phyloP scores from a whole-genome alignment of 1,140 invertebrate species.

The Drosophila varians region DNA sequence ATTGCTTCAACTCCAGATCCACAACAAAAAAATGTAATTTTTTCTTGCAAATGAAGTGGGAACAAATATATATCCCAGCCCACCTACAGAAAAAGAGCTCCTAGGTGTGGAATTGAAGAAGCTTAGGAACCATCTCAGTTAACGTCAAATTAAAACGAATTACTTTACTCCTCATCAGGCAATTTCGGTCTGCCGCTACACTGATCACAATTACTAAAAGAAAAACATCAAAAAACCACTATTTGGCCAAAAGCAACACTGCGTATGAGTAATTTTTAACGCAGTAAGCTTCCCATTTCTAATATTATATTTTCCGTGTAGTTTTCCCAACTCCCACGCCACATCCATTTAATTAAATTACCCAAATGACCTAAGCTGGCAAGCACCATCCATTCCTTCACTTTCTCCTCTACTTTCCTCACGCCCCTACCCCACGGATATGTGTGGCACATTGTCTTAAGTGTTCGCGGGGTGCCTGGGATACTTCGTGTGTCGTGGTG shows the following conservation, averaged over 20 bases:
- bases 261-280: neutral
- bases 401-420: neutral
- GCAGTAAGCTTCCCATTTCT: neutral
- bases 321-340: neutral
- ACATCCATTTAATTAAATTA: constrained; percentile 53
- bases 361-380: constrained; percentile 40
- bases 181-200: neutral
- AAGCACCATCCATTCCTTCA: neutral
- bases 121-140: neutral
- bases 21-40: neutral
- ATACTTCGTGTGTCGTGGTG: constrained; percentile 36
- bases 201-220: neutral
- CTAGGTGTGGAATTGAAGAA: too few species aligned
- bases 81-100: neutral
- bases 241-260: neutral
- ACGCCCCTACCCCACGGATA: neutral
- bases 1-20: neutral
- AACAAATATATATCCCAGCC: neutral
- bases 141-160: neutral
- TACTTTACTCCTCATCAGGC: neutral
- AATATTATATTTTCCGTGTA: neutral
- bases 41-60: neutral
- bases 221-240: too few species aligned
- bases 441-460: constrained; percentile 28
- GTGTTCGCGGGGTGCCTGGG: constrained; percentile 10